Evolutionary conservation across 92 coral and sea anemone genomes (phyloP), one percentile per base, ranked within the genome.

Genomic region (Virgularia gustaviana): DNA sequence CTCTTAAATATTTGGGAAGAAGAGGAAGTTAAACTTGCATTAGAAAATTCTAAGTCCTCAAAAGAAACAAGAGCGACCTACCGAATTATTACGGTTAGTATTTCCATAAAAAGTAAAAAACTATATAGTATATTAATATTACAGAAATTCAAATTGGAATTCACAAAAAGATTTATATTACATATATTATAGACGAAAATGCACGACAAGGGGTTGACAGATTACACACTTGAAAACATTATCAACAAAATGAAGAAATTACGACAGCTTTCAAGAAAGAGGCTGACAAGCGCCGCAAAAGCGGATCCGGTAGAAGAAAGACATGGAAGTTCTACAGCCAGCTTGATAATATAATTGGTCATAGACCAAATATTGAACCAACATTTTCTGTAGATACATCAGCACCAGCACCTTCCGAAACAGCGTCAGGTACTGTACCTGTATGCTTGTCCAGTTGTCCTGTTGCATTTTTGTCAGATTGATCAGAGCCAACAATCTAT

Each of bases 271-370:
- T 78, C 63, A 77, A 83, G 30, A 62, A 49, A 30, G 87, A 77
- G 63, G 54, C 27, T 28, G 80, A 72, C 65, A 78, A 70, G 63
- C 64, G 35, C 42, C 55, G 52, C 18, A 80, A 57, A 62, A 71
- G 70, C 57, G 79, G 79, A 2, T 33, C 38, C 35, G 80, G 80
- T 0, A 63, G 66, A 22, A 39, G 72, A 27, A 72, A 63, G 70
- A 44, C 36, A 28, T 82, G 87, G 83, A 82, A 77, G 73, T 82
- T 82, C 72, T 82, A 77, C 42, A 78, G 52, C 25, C 20, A 38
- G 18, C 65, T 72, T 7, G 65, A 72, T 56, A 30, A 72, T 9
- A 57, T 72, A 72, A 43, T 72, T 9, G 78, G 78, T 24, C 56
- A 72, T 57, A 59, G 78, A 29, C 70, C 78, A n/a, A 72, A 72